A percentile compares a stretch with the other conserved stretches of the same genome.
These are phyloP conservation scores for Branchellion lobata DNA, from an alignment of 2,888 invertebrate genomes.

Conservation along the genomic window DNA sequence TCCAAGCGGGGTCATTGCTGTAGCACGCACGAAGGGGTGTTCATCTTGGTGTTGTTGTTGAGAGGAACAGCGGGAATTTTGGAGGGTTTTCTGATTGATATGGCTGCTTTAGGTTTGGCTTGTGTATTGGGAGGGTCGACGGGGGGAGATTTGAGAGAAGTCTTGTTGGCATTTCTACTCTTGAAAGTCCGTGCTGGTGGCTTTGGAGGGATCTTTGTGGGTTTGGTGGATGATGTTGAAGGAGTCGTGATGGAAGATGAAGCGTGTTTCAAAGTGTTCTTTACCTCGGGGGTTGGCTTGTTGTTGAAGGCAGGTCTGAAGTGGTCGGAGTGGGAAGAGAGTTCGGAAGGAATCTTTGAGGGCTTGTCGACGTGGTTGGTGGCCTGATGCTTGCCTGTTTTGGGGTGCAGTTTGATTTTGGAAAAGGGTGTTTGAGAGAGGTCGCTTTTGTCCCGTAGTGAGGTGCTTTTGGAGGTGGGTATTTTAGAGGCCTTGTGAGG, in stretches of 20 bases:
- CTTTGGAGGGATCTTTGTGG: conserved; percentile 11
- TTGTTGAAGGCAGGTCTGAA: not conserved
- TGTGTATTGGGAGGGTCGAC: not conserved
- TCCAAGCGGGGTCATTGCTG: not conserved
- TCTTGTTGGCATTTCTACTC: not conserved
- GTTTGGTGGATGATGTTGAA: not conserved
- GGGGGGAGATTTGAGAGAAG: not conserved
- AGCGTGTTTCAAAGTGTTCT: not conserved
- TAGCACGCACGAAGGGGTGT: not conserved
- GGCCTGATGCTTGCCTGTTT: no score
- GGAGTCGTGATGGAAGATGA: not conserved
- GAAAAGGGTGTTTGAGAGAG: not conserved
- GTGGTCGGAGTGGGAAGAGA: no score
- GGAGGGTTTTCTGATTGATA: not conserved
- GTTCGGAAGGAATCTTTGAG: no score
- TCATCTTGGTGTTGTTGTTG: not conserved
- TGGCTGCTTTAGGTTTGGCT: not conserved
- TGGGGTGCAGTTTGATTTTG: not conserved
- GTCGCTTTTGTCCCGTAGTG: not conserved
- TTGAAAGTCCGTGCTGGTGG: not conserved
- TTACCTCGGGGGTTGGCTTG: no score
- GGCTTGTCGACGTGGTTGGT: no score
- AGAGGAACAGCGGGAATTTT: not conserved
- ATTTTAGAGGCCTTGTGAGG: not conserved
- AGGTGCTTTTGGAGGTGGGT: conserved; percentile 10